These are phyloP conservation scores for Danionella cerebrum DNA, from an alignment of 2,113 vertebrate species.

Conservation along the genomic window DNA sequence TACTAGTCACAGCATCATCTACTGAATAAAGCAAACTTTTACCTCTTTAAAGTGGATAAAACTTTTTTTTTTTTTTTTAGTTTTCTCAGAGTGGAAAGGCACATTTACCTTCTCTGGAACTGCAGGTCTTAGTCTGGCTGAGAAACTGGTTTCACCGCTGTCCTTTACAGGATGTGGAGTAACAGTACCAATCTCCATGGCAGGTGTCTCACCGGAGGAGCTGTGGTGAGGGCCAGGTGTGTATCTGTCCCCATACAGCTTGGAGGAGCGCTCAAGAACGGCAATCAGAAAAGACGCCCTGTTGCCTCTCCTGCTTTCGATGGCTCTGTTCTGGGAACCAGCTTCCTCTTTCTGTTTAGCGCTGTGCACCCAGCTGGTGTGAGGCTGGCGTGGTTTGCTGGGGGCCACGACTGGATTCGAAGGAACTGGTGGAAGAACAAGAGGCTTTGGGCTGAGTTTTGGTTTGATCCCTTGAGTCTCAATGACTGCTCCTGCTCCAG, in stretches of 20 bases:
- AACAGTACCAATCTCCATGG: background rate
- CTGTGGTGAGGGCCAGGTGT: slow-evolving; percentile 9
- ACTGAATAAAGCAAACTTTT: too few species aligned
- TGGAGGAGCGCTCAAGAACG: slow-evolving; percentile 45
- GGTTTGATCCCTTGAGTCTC: background rate
- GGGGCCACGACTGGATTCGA: background rate
- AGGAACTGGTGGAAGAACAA: slow-evolving; percentile 5
- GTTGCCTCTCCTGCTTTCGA: slow-evolving; percentile 24
- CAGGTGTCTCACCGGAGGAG: slow-evolving; percentile 3
- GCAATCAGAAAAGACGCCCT: slow-evolving; percentile 43
- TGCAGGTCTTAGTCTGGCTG: background rate
- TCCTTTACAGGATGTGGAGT: background rate
- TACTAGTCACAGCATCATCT: too few species aligned
- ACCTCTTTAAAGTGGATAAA: too few species aligned
- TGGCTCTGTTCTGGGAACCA: slow-evolving; percentile 16
- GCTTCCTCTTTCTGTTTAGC: slow-evolving; percentile 44
- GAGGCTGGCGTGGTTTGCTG: background rate
- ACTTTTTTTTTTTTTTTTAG: too few species aligned
- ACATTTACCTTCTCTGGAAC: slow-evolving; percentile 35
- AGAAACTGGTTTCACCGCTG: background rate
- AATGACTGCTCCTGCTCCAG: slow-evolving; percentile 2
- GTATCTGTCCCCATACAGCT: slow-evolving; percentile 30
- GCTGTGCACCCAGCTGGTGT: slow-evolving; percentile 33
- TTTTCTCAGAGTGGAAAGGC: background rate
- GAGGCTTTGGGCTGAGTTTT: slow-evolving; percentile 13